These are phyloP conservation scores for Drosophila bipectinata DNA, from an alignment of 1,140 invertebrate species.

Conservation along the genomic window DNA sequence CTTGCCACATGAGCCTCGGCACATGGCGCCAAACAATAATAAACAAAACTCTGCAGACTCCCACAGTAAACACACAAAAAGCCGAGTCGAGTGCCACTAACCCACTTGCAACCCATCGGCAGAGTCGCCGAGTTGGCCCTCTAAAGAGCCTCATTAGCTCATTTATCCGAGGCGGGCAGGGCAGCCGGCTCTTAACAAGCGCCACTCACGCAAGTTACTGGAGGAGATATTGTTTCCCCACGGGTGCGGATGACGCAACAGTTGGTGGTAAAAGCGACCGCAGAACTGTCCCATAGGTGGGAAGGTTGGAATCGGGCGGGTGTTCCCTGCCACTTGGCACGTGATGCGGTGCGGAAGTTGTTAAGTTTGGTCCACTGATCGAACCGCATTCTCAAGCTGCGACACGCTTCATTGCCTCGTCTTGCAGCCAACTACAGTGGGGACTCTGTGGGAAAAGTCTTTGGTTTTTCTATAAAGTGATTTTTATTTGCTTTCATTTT, in stretches of 20 bases:
- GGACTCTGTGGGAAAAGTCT: not conserved
- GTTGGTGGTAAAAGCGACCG: conserved; percentile 17
- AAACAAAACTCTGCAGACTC: conserved; percentile 47
- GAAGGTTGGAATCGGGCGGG: conserved; percentile 7
- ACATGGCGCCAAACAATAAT: conserved; percentile 61
- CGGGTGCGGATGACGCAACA: conserved; percentile 55
- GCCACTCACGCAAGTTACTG: conserved; percentile 54
- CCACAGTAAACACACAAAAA: conserved; percentile 55
- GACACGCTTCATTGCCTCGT: conserved; percentile 66
- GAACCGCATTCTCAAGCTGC: conserved; percentile 58
- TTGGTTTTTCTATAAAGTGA: not conserved
- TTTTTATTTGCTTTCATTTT: not conserved
- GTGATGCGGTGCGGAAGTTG: conserved; percentile 68
- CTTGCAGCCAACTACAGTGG: conserved; percentile 51
- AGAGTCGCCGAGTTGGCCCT: conserved; percentile 8
- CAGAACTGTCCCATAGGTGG: conserved; percentile 44
- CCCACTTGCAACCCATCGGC: conserved; percentile 54
- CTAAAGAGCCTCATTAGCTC: conserved; percentile 60
- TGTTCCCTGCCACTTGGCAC: conserved; percentile 47
- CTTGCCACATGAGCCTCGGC: conserved; percentile 33
- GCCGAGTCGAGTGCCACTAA: conserved; percentile 64
- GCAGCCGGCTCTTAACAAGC: conserved; percentile 51
- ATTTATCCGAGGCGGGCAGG: conserved; percentile 26
- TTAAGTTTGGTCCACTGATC: conserved; percentile 67
- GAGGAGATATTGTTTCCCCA: conserved; percentile 7